Conservation (phyloP, 2,888 invertebrate genomes). For the Cephalotes varians region DNA sequence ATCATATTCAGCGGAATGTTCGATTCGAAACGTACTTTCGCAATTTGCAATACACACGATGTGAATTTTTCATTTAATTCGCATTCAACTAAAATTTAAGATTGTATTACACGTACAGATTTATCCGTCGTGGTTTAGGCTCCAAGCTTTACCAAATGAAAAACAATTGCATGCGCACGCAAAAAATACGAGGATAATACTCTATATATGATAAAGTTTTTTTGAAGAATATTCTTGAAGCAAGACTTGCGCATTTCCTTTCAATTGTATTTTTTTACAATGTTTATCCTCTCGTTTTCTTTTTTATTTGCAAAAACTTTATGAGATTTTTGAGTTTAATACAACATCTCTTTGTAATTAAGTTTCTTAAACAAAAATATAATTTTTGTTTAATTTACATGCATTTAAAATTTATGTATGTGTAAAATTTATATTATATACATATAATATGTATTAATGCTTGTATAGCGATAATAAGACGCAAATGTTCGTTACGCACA, state of each 20-base stretch:
- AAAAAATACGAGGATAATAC: slow-evolving; percentile 35
- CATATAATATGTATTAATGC: neutral
- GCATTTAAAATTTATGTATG: neutral
- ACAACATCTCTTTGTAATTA: neutral
- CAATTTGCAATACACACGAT: neutral
- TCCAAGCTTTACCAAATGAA: neutral
- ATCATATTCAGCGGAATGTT: neutral
- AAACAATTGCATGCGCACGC: neutral
- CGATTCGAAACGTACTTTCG: slow-evolving; percentile 10
- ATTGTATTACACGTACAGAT: neutral
- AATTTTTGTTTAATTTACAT: neutral
- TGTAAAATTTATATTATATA: neutral
- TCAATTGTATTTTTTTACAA: neutral
- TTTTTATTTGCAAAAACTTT: neutral
- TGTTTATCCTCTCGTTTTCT: neutral
- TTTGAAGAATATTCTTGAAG: slow-evolving; percentile 13
- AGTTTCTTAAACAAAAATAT: neutral
- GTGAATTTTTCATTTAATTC: neutral
- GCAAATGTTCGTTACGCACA: slow-evolving; percentile 7
- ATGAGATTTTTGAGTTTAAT: neutral
- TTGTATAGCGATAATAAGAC: neutral
- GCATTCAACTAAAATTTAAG: neutral
- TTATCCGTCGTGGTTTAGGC: neutral
- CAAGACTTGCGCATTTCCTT: neutral
- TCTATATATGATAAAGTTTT: slow-evolving; percentile 31